Evolutionary conservation across 1,140 invertebrate genomes (phyloP).

Genomic region (Drosophila triauraria): DNA sequence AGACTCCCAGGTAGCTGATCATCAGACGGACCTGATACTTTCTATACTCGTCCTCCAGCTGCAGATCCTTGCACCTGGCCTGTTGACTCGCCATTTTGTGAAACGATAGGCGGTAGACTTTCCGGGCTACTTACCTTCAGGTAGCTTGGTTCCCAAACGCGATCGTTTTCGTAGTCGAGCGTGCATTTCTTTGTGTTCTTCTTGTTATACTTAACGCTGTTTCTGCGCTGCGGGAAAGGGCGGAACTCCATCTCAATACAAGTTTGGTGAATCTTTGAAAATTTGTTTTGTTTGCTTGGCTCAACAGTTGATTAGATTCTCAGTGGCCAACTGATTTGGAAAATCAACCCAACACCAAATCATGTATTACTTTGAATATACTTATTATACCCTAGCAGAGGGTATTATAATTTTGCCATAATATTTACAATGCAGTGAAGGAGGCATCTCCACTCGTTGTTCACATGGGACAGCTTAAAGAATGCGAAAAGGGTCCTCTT

Average conservation of each 20-base stretch:
- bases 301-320: not conserved
- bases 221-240: rapidly evolving
- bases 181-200: not conserved
- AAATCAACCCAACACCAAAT: no score
- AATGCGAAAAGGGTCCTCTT: slow-evolving; percentile 35
- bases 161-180: slow-evolving; percentile 31
- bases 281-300: not conserved
- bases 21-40: slow-evolving; percentile 44
- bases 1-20: slow-evolving; percentile 32
- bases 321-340: not conserved
- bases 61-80: slow-evolving; percentile 43
- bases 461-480: slow-evolving; percentile 65
- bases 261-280: no score
- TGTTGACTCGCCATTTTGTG: not conserved
- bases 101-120: not conserved
- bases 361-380: no score
- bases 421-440: no score
- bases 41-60: slow-evolving; percentile 42
- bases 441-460: slow-evolving; percentile 58
- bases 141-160: slow-evolving; percentile 35
- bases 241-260: not conserved
- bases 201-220: not conserved
- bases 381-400: no score
- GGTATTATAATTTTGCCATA: no score
- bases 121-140: slow-evolving; percentile 25